Percentiles rank a stretch among this genome's conserved stretches.
These are phyloP conservation scores for Artemisiospiza belli DNA, from an alignment of 2,113 vertebrate species.

Conservation along the genomic window DNA sequence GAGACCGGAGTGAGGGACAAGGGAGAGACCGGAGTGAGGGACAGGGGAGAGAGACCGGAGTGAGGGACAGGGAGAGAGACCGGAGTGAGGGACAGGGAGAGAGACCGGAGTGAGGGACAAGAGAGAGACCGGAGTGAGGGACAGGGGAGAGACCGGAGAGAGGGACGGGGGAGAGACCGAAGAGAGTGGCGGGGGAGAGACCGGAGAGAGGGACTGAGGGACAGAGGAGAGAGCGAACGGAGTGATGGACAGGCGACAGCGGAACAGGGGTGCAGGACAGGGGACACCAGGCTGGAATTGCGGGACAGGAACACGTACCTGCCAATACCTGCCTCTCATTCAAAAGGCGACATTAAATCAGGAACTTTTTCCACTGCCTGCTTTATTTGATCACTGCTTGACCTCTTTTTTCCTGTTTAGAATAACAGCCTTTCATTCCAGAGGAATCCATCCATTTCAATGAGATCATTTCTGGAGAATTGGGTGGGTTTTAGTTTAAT, in stretches of 20 bases:
- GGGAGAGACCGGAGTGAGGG: no score
- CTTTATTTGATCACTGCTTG: not conserved
- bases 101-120: no score
- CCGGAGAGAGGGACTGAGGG: no score
- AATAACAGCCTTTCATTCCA: not conserved
- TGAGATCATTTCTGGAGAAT: not conserved
- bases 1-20: no score
- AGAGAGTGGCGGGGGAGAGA: no score
- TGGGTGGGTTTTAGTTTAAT: not conserved
- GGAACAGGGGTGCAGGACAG: no score
- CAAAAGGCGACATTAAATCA: accelerated
- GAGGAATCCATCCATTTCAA: not conserved
- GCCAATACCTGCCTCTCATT: not conserved
- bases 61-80: not conserved
- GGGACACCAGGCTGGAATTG: not conserved
- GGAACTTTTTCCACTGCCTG: not conserved
- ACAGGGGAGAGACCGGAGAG: no score
- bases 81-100: no score
- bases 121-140: no score
- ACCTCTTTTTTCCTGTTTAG: not conserved
- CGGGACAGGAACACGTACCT: accelerated
- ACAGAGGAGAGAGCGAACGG: not conserved
- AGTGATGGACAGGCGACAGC: no score
- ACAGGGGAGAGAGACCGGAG: no score
- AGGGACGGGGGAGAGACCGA: no score